Percentiles rank a stretch among this genome's conserved stretches.
These are phyloP conservation scores for Operophtera brumata DNA, from an alignment of 2,888 invertebrate species.

Conservation along the genomic window DNA sequence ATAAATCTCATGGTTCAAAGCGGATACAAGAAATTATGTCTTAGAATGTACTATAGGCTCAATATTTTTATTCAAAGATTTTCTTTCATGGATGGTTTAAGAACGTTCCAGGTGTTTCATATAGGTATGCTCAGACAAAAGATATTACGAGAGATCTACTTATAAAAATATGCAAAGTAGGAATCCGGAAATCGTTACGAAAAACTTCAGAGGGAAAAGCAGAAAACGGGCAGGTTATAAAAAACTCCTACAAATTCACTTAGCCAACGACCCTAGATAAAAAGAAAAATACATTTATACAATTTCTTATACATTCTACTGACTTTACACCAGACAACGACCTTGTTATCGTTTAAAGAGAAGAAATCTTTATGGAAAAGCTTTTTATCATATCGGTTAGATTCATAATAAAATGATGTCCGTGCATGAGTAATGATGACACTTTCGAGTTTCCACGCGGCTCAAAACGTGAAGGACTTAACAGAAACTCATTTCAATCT, in stretches of 20 bases:
- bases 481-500: slow-evolving; percentile 58
- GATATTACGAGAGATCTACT: too few species aligned
- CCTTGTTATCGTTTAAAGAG: slow-evolving; percentile 42
- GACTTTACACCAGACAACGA: slow-evolving; percentile 41
- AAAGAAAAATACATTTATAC: slow-evolving; percentile 22
- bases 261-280: neutral
- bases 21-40: neutral
- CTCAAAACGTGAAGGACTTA: slow-evolving; percentile 48
- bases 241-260: neutral
- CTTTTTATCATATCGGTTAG: slow-evolving; percentile 49
- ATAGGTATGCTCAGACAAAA: too few species aligned
- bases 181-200: neutral
- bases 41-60: neutral
- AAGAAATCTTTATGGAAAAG: slow-evolving; percentile 58
- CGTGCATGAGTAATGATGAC: slow-evolving; percentile 15
- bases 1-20: neutral
- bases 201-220: neutral
- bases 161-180: neutral
- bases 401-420: slow-evolving; percentile 67
- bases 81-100: neutral
- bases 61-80: neutral
- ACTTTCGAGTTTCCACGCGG: slow-evolving; percentile 50
- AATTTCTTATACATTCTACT: slow-evolving; percentile 36
- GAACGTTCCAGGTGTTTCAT: too few species aligned
- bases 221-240: neutral